phyloP scores from a whole-genome alignment of 2,797 vertebrate genomes.

The Synaphobranchus kaupii region DNA sequence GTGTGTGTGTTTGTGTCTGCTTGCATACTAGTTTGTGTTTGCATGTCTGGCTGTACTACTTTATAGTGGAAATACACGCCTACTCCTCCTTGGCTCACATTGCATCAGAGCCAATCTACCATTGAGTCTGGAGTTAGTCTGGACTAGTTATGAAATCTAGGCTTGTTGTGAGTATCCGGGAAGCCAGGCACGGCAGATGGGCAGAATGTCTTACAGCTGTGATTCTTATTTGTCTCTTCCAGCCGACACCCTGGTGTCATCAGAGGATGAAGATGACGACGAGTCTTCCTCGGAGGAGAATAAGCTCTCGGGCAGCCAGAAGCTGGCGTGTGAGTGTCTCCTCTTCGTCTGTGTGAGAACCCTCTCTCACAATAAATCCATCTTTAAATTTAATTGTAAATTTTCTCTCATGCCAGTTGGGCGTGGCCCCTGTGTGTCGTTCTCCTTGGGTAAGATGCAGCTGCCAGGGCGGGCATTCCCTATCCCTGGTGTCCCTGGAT shows the following conservation, averaged over 20 bases:
- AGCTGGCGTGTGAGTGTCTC: slow-evolving; percentile 58
- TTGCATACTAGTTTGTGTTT: too few species aligned
- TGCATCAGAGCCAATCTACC: not conserved
- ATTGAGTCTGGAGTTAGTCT: not conserved
- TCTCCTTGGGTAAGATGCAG: not conserved
- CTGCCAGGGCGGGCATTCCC: not conserved
- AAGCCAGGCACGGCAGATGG: not conserved
- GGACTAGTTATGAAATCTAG: not conserved
- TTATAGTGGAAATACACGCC: not conserved
- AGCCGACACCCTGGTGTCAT: slow-evolving; percentile 80
- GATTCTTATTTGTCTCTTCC: slow-evolving; percentile 26
- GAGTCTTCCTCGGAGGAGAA: slow-evolving; percentile 92
- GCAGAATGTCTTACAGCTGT: not conserved
- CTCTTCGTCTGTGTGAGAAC: not conserved
- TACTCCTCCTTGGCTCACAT: not conserved
- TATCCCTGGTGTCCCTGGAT: not conserved
- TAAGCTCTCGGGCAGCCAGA: slow-evolving; percentile 70
- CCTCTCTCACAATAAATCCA: too few species aligned
- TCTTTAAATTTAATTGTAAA: not conserved
- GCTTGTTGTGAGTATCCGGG: not conserved
- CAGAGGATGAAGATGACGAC: slow-evolving; percentile 86
- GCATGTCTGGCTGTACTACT: not conserved
- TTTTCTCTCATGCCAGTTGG: not conserved
- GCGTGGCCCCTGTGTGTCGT: not conserved
- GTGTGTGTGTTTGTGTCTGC: too few species aligned